Evolutionary conservation across 1,140 invertebrate genomes (phyloP), one percentile per base, ranked within the genome.

Genomic region (Apis florea): DNA sequence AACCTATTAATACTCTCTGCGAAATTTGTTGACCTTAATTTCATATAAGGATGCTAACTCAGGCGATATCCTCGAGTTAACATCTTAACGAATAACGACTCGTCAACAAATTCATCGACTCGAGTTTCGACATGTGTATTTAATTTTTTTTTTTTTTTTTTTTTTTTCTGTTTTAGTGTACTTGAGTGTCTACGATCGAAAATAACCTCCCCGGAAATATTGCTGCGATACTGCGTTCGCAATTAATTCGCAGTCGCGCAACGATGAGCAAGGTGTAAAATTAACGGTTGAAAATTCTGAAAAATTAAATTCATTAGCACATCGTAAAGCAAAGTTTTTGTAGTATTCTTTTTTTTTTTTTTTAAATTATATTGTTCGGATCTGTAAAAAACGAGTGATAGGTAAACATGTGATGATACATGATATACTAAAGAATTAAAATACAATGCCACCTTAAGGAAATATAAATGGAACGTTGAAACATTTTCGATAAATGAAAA

Each of bases 291-390:
- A 85, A 66, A 82, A 66, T 85, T 87, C 86, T 88, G 87, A 88
- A 88, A 88, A 88, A 82, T 88, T 66, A 88, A 88, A 88, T 80
- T 83, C 72, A 85, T 88, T 88, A 88, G 86, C 83, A 88, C 85
- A 88, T 87, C 69, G 85, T 78, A 73, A 69, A 75, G 69, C 31
- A 83, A 61, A n/a, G n/a, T 68, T 21, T 0, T 61, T 66, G 59
- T 61, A 61, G 15, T 61, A 47, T n/a, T n/a, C n/a, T 24, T 53
- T 8, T 19, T 24, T 10, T 53, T 9, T 10, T 19, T 59, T 21
- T 10, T 13, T 26, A 2, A 19, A 26, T 26, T 13, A 13, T 51
- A 51, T 2, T 13, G 1, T 51, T 51, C 49, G 49, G 8, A 26
- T 68, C 19, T 31, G 54, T 13, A 40, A 15, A n/a, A 56, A 72